phyloP scores from a whole-genome alignment of 2,113 vertebrate species.

The Strigops habroptila region DNA sequence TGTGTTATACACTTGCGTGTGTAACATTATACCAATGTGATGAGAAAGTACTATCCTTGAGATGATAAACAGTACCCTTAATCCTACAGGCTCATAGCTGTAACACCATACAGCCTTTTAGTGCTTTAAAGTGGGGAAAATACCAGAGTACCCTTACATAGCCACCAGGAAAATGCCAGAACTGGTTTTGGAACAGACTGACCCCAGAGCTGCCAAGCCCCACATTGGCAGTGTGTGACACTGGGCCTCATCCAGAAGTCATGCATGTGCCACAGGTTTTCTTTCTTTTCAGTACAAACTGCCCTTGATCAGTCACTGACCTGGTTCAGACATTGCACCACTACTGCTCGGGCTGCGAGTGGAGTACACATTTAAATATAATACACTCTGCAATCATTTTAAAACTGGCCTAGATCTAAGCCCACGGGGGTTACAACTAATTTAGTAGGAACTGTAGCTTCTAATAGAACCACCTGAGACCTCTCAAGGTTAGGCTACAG shows the following conservation, averaged over 20 bases:
- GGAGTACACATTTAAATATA: conserved; percentile 23
- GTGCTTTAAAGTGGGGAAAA: not conserved
- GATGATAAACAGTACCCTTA: not conserved
- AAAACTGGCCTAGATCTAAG: conserved; percentile 58
- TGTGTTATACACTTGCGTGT: not conserved
- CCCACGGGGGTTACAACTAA: not conserved
- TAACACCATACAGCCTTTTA: not conserved
- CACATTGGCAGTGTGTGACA: not conserved
- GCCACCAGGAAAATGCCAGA: not conserved
- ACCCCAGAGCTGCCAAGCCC: not conserved
- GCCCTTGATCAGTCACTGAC: conserved; percentile 57
- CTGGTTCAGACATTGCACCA: conserved; percentile 22
- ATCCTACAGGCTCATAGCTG: not conserved
- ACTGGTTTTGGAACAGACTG: not conserved
- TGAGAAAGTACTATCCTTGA: not conserved
- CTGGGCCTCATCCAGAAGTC: not conserved
- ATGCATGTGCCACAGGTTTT: not conserved
- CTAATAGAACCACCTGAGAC: conserved; percentile 35
- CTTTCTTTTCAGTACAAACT: not conserved
- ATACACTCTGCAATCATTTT: not conserved
- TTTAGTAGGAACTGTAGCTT: conserved; percentile 34
- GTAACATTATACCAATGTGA: not conserved
- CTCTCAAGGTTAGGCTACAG: not conserved
- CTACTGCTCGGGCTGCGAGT: not conserved
- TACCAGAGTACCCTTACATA: not conserved